A percentile compares a stretch with the other conserved stretches of the same genome.
These are phyloP conservation scores for Cryptocheilus praepositus DNA, from an alignment of 2,888 invertebrate species.

Conservation along the genomic window DNA sequence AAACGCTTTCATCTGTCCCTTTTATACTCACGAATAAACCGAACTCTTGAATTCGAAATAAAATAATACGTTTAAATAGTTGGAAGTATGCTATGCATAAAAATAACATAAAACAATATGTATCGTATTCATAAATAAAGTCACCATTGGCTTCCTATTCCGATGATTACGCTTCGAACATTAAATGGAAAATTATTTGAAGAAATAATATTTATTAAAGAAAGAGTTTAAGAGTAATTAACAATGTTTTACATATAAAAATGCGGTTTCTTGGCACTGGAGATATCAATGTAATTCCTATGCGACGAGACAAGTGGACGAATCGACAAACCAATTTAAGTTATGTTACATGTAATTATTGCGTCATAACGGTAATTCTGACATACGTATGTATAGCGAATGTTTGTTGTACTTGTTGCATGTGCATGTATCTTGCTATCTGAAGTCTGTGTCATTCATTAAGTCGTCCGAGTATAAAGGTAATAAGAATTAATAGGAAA, in stretches of 20 bases:
- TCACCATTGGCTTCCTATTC: conserved; percentile 53
- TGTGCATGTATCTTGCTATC: conserved; percentile 27
- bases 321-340: too few relatives aligned
- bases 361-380: too few relatives aligned
- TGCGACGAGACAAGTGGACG: too few relatives aligned
- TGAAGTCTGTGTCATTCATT: conserved; percentile 9
- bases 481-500: conserved; percentile 38
- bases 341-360: too few relatives aligned
- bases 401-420: conserved; percentile 11
- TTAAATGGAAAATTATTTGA: conserved; percentile 16
- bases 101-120: conserved; percentile 44
- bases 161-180: conserved; percentile 18
- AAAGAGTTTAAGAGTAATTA: conserved; percentile 12
- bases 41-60: background rate
- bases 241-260: conserved; percentile 18
- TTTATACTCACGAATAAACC: conserved; percentile 15
- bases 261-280: conserved; percentile 15
- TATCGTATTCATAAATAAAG: conserved; percentile 35
- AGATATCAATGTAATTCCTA: conserved; percentile 18
- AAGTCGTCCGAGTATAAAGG: conserved; percentile 47
- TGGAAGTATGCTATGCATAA: conserved; percentile 38
- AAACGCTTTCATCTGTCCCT: conserved; percentile 10
- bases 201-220: conserved; percentile 26
- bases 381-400: conserved; percentile 27
- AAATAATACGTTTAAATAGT: conserved; percentile 39